These are phyloP conservation scores for Papilio xuthus DNA, from an alignment of 1,140 invertebrate genomes.

Conservation along the genomic window DNA sequence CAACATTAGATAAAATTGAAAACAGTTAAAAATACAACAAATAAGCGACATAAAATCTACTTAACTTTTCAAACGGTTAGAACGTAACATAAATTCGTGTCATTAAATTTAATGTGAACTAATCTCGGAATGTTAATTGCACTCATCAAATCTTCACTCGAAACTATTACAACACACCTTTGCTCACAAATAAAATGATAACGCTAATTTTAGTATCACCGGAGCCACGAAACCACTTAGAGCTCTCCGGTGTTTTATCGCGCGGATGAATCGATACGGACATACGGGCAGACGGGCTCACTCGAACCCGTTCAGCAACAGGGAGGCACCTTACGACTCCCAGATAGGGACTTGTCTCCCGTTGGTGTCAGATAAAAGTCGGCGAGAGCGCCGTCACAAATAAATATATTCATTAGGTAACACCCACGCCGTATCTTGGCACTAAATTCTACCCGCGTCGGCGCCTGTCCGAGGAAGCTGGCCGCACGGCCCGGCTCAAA, in stretches of 20 bases:
- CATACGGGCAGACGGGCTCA: constrained; percentile 13
- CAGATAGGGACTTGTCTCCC: constrained; percentile 62
- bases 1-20: neutral
- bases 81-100: constrained; percentile 14
- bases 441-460: constrained; percentile 76
- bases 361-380: constrained; percentile 70
- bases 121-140: constrained; percentile 11
- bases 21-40: neutral
- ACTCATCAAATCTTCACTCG: constrained; percentile 17
- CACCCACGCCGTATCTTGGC: constrained; percentile 75
- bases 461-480: constrained; percentile 64
- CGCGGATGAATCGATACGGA: constrained; percentile 34
- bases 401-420: constrained; percentile 81
- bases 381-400: constrained; percentile 65
- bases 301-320: constrained; percentile 46
- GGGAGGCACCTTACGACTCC: constrained; percentile 51
- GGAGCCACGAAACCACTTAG: constrained; percentile 30
- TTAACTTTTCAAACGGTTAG: constrained; percentile 1
- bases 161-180: constrained; percentile 32
- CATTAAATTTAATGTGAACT: constrained; percentile 21
- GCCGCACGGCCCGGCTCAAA: constrained; percentile 39
- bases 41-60: neutral
- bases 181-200: constrained; percentile 39
- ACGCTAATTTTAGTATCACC: constrained; percentile 30
- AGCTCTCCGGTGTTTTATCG: constrained; percentile 27